Percentiles rank a stretch among this genome's conserved stretches.
These are phyloP conservation scores for Leptogaster cylindrica DNA, from an alignment of 2,888 invertebrate species.

Conservation along the genomic window DNA sequence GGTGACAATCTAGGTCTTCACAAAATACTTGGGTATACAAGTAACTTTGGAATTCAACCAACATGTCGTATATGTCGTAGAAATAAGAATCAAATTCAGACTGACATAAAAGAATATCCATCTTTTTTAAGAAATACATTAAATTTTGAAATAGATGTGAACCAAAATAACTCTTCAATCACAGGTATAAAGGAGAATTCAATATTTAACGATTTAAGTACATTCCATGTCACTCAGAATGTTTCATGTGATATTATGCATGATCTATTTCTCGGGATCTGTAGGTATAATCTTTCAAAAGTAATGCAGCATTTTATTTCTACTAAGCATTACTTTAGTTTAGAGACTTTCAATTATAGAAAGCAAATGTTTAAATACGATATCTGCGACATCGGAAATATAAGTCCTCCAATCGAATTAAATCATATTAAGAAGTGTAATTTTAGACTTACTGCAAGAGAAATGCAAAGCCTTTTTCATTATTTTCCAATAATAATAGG, in stretches of 20 bases:
- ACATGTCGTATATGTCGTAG: constrained; percentile 22
- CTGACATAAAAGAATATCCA: constrained; percentile 3
- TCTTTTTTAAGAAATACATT: constrained; percentile 42
- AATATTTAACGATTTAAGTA: constrained; percentile 42
- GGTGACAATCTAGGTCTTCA: constrained; percentile 40
- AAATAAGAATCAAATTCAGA: neutral
- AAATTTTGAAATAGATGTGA: constrained; percentile 45
- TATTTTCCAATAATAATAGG: constrained; percentile 47
- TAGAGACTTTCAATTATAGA: too few species aligned
- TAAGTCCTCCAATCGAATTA: constrained; percentile 36
- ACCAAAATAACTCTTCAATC: constrained; percentile 40
- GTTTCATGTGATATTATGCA: constrained; percentile 50
- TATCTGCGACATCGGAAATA: constrained; percentile 46
- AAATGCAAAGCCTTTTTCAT: constrained; percentile 46
- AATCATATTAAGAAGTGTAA: constrained; percentile 41
- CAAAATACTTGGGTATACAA: constrained; percentile 15
- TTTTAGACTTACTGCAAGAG: constrained; percentile 48
- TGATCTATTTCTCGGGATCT: constrained; percentile 49
- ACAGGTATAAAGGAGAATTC: constrained; percentile 46
- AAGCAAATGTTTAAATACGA: constrained; percentile 48
- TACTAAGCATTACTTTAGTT: constrained; percentile 46
- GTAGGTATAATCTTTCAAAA: constrained; percentile 49
- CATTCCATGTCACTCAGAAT: constrained; percentile 49
- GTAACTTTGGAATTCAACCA: constrained; percentile 9
- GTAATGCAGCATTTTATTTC: constrained; percentile 44